Evolutionary conservation across 2,113 vertebrate species (phyloP), one percentile per base, ranked within the genome.

Genomic region (Tylochromis polylepis): DNA sequence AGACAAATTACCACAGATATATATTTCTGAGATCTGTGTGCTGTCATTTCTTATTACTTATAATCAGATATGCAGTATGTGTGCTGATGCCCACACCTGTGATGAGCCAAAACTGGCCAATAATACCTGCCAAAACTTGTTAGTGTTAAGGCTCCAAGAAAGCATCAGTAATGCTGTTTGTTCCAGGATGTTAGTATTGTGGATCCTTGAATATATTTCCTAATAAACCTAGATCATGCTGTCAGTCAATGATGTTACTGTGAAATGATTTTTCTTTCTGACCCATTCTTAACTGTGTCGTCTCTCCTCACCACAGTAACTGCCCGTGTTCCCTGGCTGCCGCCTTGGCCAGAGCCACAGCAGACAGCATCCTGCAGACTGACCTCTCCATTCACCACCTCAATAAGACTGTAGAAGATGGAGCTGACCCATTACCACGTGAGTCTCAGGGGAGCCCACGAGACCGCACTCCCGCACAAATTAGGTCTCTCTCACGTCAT

Each of bases 301-400:
- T 87, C 70, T 88, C 58, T 89, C 88, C 58, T 75, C 38, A 3
- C 81, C 93, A 43, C 95, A 99, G 99, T 95, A 99, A 99, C 49
- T 99, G 98, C 84, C 98, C 98, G 1, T 99, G 98, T 62, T 98
- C 98, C 90, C 94, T 99, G 97, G 99, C 98, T 41, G 97, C 98
- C n/a, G 98, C 97, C 29, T 92, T 99, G 93, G 98, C 98, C 70
- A 96, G 98, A 93, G 97, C 98, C 38, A 98, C 98, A 3, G 96
- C 98, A 22, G 98, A 98, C 87, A 97, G 97, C 93, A 91, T 99
- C 78, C 97, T 99, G 43, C 98, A 98, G 96, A 97, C 96, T 4
- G 98, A 99, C 92, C 97, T 99, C 84, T 97, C 98, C 3, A 95
- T 95, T 38, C 97, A 97, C 93, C 97, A 97, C 92, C 94, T 97